These are phyloP conservation scores for Nemopilema nomurai DNA, from an alignment of 30 jellyfish, hydroid and myxozoan species.

Conservation along the genomic window DNA sequence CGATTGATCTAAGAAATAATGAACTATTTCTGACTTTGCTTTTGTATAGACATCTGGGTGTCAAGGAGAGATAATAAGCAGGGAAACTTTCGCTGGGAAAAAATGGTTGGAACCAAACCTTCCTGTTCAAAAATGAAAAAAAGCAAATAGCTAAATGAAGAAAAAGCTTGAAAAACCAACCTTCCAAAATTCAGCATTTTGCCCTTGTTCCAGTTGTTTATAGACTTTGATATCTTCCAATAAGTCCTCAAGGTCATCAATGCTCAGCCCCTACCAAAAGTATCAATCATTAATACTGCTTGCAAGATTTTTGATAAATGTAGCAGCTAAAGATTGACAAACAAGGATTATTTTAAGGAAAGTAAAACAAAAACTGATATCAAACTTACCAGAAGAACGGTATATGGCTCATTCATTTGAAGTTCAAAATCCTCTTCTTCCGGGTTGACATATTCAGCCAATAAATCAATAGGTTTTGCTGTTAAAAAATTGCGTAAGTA, in stretches of 20 bases:
- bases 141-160: not conserved
- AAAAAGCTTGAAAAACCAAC: slow-evolving; percentile 34
- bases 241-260: slow-evolving; percentile 96
- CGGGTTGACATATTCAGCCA: slow-evolving; percentile 98
- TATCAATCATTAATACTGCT: too few relatives aligned
- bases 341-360: not conserved
- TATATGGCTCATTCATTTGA: slow-evolving; percentile 98
- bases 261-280: slow-evolving; percentile 80
- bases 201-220: slow-evolving; percentile 86
- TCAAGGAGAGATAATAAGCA: too few relatives aligned
- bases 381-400: slow-evolving; percentile 80
- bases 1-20: too few relatives aligned
- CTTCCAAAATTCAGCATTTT: slow-evolving; percentile 92
- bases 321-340: too few relatives aligned
- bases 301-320: too few relatives aligned
- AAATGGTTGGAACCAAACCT: too few relatives aligned
- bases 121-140: not conserved
- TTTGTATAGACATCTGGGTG: too few relatives aligned
- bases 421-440: slow-evolving; percentile 91
- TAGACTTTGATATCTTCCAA: slow-evolving; percentile 93
- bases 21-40: too few relatives aligned
- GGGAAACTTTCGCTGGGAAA: too few relatives aligned
- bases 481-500: too few relatives aligned
- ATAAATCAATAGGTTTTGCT: slow-evolving; percentile 97
- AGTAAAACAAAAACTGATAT: not conserved